Evolutionary conservation across 37 sponge, comb jelly and placozoan genomes (phyloP).

Genomic region (Diacarnus erythraeanus): DNA sequence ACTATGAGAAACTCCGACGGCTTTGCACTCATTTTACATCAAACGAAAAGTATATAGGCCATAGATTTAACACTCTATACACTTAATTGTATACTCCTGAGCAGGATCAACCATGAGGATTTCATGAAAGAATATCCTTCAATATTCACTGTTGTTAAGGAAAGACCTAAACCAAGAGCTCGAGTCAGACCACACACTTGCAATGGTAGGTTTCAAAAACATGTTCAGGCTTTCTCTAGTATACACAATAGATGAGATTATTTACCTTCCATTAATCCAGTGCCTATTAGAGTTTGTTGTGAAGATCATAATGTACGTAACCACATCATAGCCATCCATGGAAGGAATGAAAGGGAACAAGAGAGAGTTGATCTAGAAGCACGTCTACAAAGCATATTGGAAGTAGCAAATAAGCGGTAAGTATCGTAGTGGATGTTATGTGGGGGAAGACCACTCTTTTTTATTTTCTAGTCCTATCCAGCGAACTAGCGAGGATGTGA

Average conservation of each 20-base stretch:
- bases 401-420: conserved; percentile 34
- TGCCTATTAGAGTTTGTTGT: no score
- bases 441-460: no score
- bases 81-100: background rate
- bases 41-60: background rate
- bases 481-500: conserved; percentile 12
- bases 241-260: background rate
- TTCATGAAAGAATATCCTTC: conserved; percentile 29
- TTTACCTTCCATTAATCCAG: no score
- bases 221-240: background rate
- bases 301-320: background rate
- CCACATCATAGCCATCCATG: conserved; percentile 17
- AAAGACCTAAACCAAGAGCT: background rate
- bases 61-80: background rate
- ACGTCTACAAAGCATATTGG: conserved; percentile 13
- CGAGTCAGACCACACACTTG: background rate
- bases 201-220: background rate
- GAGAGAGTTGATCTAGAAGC: conserved; percentile 1
- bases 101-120: background rate
- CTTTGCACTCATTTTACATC: conserved; percentile 10
- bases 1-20: conserved; percentile 32
- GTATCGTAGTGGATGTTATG: background rate
- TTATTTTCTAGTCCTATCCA: conserved; percentile 26
- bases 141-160: background rate
- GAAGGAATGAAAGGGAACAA: conserved; percentile 7